These are phyloP conservation scores for Eriosoma lanigerum DNA, from an alignment of 1,140 invertebrate genomes.

Conservation along the genomic window DNA sequence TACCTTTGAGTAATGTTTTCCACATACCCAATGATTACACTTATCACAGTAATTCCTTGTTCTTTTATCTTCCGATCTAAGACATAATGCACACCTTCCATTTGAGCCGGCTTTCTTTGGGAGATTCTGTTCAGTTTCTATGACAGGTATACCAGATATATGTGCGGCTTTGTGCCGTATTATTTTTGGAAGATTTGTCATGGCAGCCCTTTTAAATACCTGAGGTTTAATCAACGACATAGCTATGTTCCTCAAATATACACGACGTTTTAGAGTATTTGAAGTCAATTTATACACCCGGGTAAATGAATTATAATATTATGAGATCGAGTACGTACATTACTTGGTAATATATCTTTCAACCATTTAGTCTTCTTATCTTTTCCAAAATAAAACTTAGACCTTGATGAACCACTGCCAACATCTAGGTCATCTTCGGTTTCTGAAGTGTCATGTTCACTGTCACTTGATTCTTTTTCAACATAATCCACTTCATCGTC, in stretches of 20 bases:
- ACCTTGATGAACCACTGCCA: slow-evolving; percentile 4
- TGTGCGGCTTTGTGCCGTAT: background rate
- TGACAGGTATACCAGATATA: slow-evolving; percentile 7
- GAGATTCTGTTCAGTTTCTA: slow-evolving; percentile 30
- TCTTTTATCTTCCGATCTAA: slow-evolving; percentile 2
- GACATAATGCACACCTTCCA: slow-evolving; percentile 23
- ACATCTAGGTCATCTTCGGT: slow-evolving; percentile 9
- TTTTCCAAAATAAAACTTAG: slow-evolving; percentile 28
- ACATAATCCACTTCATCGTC: slow-evolving; percentile 14
- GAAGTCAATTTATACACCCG: background rate
- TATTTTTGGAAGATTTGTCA: background rate
- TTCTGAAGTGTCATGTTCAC: slow-evolving; percentile 17
- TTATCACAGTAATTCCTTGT: background rate
- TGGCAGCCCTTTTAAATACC: background rate
- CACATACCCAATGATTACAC: slow-evolving; percentile 10
- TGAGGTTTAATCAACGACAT: background rate
- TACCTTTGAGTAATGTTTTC: slow-evolving; percentile 18
- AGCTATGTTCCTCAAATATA: background rate
- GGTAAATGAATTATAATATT: slow-evolving; percentile 28
- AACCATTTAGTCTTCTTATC: slow-evolving; percentile 21
- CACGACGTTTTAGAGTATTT: background rate
- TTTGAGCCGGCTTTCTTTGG: slow-evolving; percentile 4
- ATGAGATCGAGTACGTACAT: background rate
- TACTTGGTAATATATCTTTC: background rate
- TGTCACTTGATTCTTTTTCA: slow-evolving; percentile 19